Conservation (phyloP, 2,113 vertebrate species). For the Pedionomus torquatus region DNA sequence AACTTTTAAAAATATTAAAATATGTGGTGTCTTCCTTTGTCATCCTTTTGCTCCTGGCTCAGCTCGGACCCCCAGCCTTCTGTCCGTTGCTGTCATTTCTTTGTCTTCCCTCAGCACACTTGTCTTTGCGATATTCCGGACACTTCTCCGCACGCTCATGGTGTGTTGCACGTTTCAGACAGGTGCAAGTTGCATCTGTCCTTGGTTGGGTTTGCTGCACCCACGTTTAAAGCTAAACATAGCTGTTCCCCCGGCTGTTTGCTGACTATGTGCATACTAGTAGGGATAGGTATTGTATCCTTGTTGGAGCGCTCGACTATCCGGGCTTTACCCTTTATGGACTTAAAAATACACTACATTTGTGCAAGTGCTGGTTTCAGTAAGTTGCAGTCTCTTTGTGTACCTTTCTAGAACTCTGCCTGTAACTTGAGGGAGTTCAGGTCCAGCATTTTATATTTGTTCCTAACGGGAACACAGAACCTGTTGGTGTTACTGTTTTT, state of each 20-base stretch:
- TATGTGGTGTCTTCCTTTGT: background rate
- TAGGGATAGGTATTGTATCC: background rate
- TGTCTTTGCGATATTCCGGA: background rate
- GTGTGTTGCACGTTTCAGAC: background rate
- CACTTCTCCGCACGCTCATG: background rate
- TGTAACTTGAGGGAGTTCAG: background rate
- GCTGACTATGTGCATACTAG: background rate
- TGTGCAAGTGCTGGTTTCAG: background rate
- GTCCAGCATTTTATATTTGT: background rate
- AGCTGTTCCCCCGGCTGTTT: conserved; percentile 8
- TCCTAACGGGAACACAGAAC: background rate
- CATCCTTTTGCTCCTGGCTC: background rate
- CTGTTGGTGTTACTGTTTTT: background rate
- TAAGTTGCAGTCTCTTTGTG: background rate
- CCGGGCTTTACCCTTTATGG: background rate
- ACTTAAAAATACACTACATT: background rate
- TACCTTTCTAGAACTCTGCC: background rate
- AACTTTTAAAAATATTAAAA: too few species aligned
- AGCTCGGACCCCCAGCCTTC: background rate
- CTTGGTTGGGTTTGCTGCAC: background rate
- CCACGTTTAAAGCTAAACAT: conserved; percentile 50
- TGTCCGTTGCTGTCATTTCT: background rate
- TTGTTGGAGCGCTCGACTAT: background rate
- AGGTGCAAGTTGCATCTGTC: conserved; percentile 46
- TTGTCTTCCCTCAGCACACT: background rate